Conservation (phyloP, 2,797 vertebrate genomes). For the Pipistrellus nathusii region DNA sequence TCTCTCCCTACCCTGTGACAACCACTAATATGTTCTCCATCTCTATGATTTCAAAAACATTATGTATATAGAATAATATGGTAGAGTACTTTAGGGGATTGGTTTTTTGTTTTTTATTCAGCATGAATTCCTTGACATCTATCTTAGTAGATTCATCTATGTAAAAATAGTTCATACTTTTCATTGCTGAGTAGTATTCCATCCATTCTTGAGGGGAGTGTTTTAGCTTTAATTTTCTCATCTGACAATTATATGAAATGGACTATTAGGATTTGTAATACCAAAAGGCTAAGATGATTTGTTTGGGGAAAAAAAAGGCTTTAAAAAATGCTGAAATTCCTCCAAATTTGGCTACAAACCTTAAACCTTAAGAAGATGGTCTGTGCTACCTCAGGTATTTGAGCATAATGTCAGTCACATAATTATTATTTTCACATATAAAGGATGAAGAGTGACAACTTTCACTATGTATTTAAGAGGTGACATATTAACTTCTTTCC, state of each 20-base stretch:
- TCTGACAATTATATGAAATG: not conserved
- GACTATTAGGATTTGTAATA: not conserved
- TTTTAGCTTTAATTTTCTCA: not conserved
- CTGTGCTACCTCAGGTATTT: not conserved
- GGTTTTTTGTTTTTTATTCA: not conserved
- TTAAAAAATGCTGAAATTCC: not conserved
- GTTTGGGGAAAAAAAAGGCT: not conserved
- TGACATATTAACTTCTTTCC: slow-evolving; percentile 48
- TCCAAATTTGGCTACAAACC: not conserved
- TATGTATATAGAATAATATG: not conserved
- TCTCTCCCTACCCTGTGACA: not conserved
- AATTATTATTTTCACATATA: not conserved
- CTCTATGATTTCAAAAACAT: not conserved
- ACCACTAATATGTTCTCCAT: not conserved
- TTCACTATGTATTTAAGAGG: not conserved
- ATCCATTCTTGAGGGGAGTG: not conserved
- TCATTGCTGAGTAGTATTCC: not conserved
- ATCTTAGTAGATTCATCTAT: not conserved
- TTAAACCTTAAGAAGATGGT: not conserved
- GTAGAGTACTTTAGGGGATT: not conserved
- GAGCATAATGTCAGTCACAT: not conserved
- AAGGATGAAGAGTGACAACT: slow-evolving; percentile 1
- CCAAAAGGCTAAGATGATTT: not conserved
- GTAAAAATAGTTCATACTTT: not conserved
- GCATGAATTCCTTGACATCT: not conserved